These are phyloP conservation scores for Mellivora capensis DNA, from an alignment of 2,113 vertebrate species.

Conservation along the genomic window DNA sequence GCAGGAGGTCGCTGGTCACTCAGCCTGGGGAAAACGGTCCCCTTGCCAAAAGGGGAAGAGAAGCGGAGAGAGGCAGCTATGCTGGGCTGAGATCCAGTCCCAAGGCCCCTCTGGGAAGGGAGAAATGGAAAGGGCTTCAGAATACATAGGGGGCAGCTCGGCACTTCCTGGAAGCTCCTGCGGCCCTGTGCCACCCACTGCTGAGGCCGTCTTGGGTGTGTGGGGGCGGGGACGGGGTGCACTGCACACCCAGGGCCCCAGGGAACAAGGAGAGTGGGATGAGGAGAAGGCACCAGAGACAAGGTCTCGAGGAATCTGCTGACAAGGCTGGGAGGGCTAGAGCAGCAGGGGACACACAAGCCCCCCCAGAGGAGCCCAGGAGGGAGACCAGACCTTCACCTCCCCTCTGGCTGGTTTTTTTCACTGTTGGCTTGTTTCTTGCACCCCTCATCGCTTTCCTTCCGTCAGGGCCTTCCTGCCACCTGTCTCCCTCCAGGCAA, in stretches of 20 bases:
- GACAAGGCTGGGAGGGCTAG: background rate
- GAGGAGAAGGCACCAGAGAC: background rate
- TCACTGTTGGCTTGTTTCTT: background rate
- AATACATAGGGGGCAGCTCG: background rate
- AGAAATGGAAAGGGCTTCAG: background rate
- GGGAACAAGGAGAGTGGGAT: no score
- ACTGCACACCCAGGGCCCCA: no score
- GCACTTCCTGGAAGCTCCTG: background rate
- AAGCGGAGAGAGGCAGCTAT: background rate
- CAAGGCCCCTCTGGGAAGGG: background rate
- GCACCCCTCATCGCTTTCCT: background rate
- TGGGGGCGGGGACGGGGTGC: fast-evolving
- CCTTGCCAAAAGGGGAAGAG: background rate
- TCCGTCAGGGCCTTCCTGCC: background rate
- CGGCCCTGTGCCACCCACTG: fast-evolving
- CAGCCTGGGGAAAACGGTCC: background rate
- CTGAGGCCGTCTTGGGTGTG: background rate
- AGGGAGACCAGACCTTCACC: no score
- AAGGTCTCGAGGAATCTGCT: background rate
- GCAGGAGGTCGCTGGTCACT: background rate
- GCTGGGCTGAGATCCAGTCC: background rate
- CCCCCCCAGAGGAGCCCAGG: background rate
- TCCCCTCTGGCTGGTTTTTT: background rate
- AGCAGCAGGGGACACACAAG: background rate
- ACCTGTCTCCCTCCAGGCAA: background rate